phyloP scores from a whole-genome alignment of 2,113 vertebrate genomes.

The Prochilodus magdalenae region DNA sequence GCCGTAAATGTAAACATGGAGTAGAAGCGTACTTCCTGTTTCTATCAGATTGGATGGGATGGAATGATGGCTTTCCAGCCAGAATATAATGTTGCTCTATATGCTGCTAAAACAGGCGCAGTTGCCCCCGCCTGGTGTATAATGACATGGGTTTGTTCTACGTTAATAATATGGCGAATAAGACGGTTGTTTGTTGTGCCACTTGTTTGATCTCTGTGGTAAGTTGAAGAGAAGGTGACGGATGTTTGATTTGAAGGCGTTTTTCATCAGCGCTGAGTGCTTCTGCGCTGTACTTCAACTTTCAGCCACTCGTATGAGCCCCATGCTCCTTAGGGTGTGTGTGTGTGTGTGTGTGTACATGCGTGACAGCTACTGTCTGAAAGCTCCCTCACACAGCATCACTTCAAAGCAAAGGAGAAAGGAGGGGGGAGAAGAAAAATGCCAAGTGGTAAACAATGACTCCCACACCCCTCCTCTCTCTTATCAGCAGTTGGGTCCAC shows the following conservation, averaged over 20 bases:
- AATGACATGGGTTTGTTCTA: neutral
- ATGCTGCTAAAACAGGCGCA: neutral
- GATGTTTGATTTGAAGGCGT: neutral
- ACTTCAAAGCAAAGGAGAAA: conserved; percentile 55
- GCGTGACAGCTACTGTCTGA: conserved; percentile 31
- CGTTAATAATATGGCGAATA: neutral
- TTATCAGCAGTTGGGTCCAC: conserved; percentile 56
- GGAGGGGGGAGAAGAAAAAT: conserved; percentile 40
- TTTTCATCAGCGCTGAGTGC: neutral
- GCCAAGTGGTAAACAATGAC: conserved; percentile 56
- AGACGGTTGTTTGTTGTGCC: neutral
- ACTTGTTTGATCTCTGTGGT: too few relatives aligned
- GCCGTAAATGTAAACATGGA: too few relatives aligned
- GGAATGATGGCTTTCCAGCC: too few relatives aligned
- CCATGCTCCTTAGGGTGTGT: neutral
- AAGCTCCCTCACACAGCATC: conserved; percentile 35
- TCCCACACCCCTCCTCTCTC: conserved; percentile 10
- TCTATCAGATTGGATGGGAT: too few relatives aligned
- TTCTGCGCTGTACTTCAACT: neutral
- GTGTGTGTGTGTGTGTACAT: conserved; percentile 1
- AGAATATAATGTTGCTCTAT: neutral
- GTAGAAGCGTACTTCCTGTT: too few relatives aligned
- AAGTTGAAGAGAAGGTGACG: neutral
- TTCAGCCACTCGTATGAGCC: neutral
- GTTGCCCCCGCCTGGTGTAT: neutral